Conservation (phyloP, 2,113 vertebrate species). For the Copsychus sechellarum region DNA sequence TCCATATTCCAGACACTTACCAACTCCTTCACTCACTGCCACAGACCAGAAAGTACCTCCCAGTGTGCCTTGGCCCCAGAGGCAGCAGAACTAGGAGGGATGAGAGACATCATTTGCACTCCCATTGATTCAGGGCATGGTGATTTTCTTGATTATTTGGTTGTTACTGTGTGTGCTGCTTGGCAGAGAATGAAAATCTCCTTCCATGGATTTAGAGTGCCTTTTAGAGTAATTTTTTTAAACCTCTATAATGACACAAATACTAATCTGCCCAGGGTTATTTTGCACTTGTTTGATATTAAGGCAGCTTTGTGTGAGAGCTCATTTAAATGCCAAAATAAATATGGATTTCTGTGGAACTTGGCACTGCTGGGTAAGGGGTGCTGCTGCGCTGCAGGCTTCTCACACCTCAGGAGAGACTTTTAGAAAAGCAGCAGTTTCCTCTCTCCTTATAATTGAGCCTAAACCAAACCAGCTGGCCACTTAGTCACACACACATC, state of each 20-base stretch:
- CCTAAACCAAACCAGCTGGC: neutral
- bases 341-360: neutral
- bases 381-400: neutral
- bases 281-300: neutral
- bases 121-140: neutral
- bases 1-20: neutral
- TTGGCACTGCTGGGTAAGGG: neutral
- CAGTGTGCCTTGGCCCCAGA: neutral
- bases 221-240: neutral
- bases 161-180: neutral
- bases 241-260: neutral
- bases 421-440: conserved; percentile 13
- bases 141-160: neutral
- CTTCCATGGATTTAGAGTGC: neutral
- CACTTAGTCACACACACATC: neutral
- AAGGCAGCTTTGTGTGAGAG: neutral
- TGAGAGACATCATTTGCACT: neutral
- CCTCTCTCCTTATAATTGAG: neutral
- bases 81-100: neutral
- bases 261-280: neutral
- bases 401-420: neutral
- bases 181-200: neutral
- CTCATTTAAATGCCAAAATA: conserved; percentile 27
- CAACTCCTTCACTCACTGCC: neutral
- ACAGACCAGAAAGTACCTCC: neutral